Evolutionary conservation across 2,888 invertebrate genomes (phyloP).

Genomic region (Drosophila mettleri): DNA sequence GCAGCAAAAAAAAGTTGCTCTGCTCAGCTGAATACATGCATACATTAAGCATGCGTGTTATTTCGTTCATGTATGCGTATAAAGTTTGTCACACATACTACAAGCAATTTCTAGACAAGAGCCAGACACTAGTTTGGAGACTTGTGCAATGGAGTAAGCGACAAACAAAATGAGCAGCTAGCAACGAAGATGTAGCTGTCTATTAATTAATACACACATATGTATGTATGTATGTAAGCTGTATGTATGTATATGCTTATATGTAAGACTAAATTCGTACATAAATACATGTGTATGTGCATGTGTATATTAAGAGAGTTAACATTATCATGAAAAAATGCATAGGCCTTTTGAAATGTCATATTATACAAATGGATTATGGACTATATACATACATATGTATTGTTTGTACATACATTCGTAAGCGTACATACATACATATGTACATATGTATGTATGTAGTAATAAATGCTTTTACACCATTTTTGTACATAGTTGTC

Average conservation of each 20-base stretch:
- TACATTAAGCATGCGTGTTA: conserved; percentile 13
- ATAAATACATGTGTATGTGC: too few relatives aligned
- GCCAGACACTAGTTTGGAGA: conserved; percentile 56
- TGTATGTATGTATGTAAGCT: neutral
- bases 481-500: neutral
- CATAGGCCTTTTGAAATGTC: neutral
- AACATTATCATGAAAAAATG: neutral
- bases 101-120: conserved; percentile 53
- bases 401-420: too few relatives aligned
- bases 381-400: too few relatives aligned
- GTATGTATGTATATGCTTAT: neutral
- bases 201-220: conserved; percentile 27
- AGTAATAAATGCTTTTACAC: neutral
- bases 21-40: conserved; percentile 24
- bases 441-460: neutral
- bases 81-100: neutral
- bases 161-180: conserved; percentile 6
- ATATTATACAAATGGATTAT: too few relatives aligned
- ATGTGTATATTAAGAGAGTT: neutral
- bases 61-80: neutral
- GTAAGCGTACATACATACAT: neutral
- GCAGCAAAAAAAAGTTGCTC: conserved; percentile 35
- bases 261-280: conserved; percentile 13
- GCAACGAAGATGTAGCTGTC: conserved; percentile 14
- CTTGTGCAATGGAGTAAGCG: conserved; percentile 27